Evolutionary conservation across 2,888 invertebrate genomes (phyloP), one percentile per base, ranked within the genome.

Genomic region (Melanotus villosus): DNA sequence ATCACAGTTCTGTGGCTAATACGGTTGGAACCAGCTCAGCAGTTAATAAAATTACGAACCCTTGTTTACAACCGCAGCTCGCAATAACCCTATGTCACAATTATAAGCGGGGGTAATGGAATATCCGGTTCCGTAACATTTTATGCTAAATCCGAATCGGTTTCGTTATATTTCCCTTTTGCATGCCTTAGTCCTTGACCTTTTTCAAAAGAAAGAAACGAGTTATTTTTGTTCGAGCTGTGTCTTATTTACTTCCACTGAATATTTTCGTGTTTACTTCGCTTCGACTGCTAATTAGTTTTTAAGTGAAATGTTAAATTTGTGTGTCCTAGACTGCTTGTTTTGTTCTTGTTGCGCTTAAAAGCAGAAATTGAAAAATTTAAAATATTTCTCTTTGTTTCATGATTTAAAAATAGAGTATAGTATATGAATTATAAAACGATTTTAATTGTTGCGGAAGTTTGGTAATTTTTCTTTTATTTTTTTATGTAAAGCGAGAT

Each of bases 21-120:
- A 54, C 26, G 32, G 54, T 30, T 41, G 43, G 23, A 63, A 63
- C 54, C 54, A 43, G 18, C 41, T 38, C 63, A 54, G 54, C 50
- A 54, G 52, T 63, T 63, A 63, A 63, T 63, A 63, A 54, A 63
- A 63, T 63, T 63, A 63, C 54, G 18, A 52, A 54, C 63, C 54
- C 52, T 63, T 63, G 63, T 63, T 63, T 63, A 63, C 63, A 63
- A 41, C 54, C 63, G 12, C 54, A 23, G 26, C 30, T 63, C 19
- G 63, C 63, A 63, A 63, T 63, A 63, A 63, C 63, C 52, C 63
- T 63, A 54, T 54, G 38, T 63, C 43, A 63, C 54, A 63, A 63
- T 63, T 63, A 63, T 63, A 54, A 43, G 23, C 18, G 6, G 18
- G 54, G 38, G 38, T 54, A 54, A 63, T 43, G 32, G 63, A 62